Base-by-base conservation (phyloP, 2,888 invertebrate genomes). In the Volucella bombylans region DNA sequence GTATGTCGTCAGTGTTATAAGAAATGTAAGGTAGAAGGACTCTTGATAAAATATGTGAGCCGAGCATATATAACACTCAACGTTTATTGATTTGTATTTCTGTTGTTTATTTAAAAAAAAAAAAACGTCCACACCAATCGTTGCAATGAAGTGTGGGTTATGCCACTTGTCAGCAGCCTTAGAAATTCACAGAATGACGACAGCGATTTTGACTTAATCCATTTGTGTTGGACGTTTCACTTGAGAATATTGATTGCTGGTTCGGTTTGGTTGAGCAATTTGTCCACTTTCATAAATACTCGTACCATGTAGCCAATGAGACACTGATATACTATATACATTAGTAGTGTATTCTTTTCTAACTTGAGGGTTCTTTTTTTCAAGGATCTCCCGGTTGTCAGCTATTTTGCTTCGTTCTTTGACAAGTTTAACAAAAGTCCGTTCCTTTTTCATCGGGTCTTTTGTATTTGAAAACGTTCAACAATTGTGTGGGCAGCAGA, bases 61-160 rank as follows among this genome's bases (percentile, higher is more conserved):
- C 23, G 47, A 65, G 49, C 83, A 85, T 80, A 85, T 80, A 81
- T 77, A 85, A 85, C 85, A 85, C 85, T 77, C 72, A 64, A 59
- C 68, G 50, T 64, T 65, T 80, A 85, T 80, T 85, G 83, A 85
- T 76, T 80, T 83, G 50, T 31, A 74, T 71, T 83, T 74, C 31
- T 52, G 23, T 69, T 57, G 15, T 50, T 68, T 73, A 64, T 69
- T 69, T 71, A 31, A 52, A 65, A 74, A n/a, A 23, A 23, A 23
- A 23, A 23, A 18, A 1, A 18, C 57, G 47, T 14, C 18, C 43
- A 41, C 61, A 41, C 57, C 6, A 31, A 54, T 9, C 6, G 49
- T 23, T 12, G 69, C 15, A 52, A 4, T 4, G 55, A 18, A 67
- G 39, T 73, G 54, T 71, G 61, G 54, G 61, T 55, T 18, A 41